Percentiles rank a stretch among this genome's conserved stretches.
These are phyloP conservation scores for Panopea generosa DNA, from an alignment of 2,888 invertebrate genomes.

Conservation along the genomic window DNA sequence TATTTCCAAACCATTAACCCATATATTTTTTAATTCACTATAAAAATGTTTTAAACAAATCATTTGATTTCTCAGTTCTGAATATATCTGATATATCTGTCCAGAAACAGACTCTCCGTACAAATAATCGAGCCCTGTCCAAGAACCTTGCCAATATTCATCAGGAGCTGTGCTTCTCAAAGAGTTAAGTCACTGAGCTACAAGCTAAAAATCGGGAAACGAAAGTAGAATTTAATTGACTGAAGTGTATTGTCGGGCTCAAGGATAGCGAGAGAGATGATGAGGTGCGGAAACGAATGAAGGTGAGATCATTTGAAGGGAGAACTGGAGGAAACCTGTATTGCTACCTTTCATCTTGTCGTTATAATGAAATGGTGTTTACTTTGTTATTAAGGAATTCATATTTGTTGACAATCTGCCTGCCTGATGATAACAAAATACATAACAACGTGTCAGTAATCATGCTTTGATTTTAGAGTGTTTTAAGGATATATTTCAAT, in stretches of 20 bases:
- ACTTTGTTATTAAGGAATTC: no score
- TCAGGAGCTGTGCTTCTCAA: constrained; percentile 68
- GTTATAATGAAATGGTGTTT: no score
- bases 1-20: no score
- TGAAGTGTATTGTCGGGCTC: constrained; percentile 65
- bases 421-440: no score
- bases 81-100: constrained; percentile 71
- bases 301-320: constrained; percentile 64
- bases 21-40: no score
- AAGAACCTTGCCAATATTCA: constrained; percentile 72
- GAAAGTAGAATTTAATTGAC: constrained; percentile 60
- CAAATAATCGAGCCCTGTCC: constrained; percentile 81
- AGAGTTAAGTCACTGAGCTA: constrained; percentile 65
- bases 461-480: no score
- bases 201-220: constrained; percentile 68
- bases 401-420: no score
- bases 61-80: constrained; percentile 41
- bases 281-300: constrained; percentile 70
- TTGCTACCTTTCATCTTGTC: no score
- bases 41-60: neutral
- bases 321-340: no score
- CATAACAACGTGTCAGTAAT: no score
- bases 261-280: constrained; percentile 70
- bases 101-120: constrained; percentile 73
- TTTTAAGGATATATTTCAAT: no score